A percentile compares a stretch with the other conserved stretches of the same genome.
Evolutionary conservation across 30 jellyfish, hydroid and myxozoan genomes (phyloP).

Genomic region (Turritopsis rubra): DNA sequence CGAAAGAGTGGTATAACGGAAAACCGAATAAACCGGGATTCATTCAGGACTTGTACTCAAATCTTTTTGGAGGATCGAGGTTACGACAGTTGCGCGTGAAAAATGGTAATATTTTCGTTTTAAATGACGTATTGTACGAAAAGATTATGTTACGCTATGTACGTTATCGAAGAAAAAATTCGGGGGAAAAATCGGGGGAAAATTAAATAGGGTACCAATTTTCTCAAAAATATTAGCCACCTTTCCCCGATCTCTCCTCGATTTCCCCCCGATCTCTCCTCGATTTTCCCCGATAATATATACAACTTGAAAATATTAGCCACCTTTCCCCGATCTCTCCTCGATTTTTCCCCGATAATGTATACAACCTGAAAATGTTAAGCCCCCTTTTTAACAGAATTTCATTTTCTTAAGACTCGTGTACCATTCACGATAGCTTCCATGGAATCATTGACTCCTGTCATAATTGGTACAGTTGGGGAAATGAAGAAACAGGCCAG

Average conservation of each 20-base stretch:
- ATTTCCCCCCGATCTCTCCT: no score
- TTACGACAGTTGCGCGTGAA: slow-evolving; percentile 80
- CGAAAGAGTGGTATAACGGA: slow-evolving; percentile 74
- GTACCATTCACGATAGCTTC: slow-evolving; percentile 64
- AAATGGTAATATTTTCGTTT: slow-evolving; percentile 34
- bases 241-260: not conserved
- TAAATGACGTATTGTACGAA: not conserved
- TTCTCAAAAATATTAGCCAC: no score
- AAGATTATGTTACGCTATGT: not conserved
- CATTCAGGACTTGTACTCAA: slow-evolving; percentile 65
- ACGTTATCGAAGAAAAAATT: no score
- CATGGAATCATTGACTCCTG: slow-evolving; percentile 41
- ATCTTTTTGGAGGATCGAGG: slow-evolving; percentile 94
- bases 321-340: not conserved
- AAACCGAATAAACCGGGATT: slow-evolving; percentile 80
- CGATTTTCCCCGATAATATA: not conserved
- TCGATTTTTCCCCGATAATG: not conserved
- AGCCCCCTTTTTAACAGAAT: no score
- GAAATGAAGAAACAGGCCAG: slow-evolving; percentile 67
- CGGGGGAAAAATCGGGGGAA: no score
- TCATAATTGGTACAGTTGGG: slow-evolving; percentile 83
- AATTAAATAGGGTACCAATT: no score
- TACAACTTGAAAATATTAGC: no score
- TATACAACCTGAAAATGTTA: not conserved
- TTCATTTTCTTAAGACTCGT: slow-evolving; percentile 42